Evolutionary conservation across 2,888 invertebrate genomes (phyloP), one percentile per base, ranked within the genome.

Genomic region (Epiblema foenella): DNA sequence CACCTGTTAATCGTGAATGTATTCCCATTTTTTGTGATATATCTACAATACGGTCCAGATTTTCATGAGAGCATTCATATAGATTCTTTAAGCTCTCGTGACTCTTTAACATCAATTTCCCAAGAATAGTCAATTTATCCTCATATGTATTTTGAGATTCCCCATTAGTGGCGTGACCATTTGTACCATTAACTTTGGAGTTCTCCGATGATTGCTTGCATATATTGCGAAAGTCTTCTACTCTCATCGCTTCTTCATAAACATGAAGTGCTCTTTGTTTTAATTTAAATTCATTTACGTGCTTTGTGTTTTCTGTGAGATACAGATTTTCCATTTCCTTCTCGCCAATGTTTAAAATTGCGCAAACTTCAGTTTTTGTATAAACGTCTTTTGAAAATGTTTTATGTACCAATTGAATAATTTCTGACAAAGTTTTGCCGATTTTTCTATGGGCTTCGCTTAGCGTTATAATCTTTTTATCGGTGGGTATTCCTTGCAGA

Each of bases 1-100:
- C 99, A 46, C 99, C 99, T 1, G 99, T 99, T 51, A 99, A 93
- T 64, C 99, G 95, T n/a, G 98, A 97, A 54, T 98, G 97, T n/a
- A 96, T 91, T 29, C 95, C 94, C 73, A 95, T 93, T 63, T 95
- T 95, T 73, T 94, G 93, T 10, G 97, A 97, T 81, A 96, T 88
- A 39, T 95, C 93, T 20, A 98, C 97, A 24, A 99, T 94, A 69
- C 94, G 91, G 87, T 99, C 98, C 76, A 99, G 94, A 80, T 96
- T 95, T 0, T 96, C 95, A 91, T 98, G 98, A 69, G 99, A 99
- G 89, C 99, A 99, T 86, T 99, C 98, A 87, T 98, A 99, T 4
- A 97, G 91, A 73, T 95, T 95, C 70, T 95, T 94, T 65, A 99
- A 95, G 83, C 99, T 99, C 49, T 94, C 90, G 84, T 99, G 99